These are phyloP conservation scores for Syrista parreyssii DNA, from an alignment of 2,888 invertebrate genomes.

Conservation along the genomic window DNA sequence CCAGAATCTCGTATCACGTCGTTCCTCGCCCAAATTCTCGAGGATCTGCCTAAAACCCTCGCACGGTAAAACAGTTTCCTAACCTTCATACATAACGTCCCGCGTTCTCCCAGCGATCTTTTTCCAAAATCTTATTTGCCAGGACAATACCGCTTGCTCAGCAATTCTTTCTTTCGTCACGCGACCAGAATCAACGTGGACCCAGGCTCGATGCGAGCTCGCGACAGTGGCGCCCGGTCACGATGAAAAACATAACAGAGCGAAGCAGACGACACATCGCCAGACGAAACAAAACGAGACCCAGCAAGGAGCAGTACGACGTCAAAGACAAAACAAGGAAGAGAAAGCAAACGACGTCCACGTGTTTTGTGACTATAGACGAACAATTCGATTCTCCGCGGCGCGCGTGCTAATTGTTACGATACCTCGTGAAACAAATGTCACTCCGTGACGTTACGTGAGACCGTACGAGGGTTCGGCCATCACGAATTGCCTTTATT, in stretches of 20 bases:
- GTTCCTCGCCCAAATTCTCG: no score
- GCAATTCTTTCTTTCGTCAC: background rate
- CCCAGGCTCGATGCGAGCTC: background rate
- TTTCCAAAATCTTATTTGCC: conserved; percentile 2
- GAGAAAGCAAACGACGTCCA: background rate
- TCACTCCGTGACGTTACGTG: conserved; percentile 6
- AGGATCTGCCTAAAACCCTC: no score
- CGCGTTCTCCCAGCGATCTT: background rate
- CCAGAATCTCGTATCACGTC: background rate
- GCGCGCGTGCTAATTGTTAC: conserved; percentile 18
- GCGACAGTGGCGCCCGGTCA: background rate
- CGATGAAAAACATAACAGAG: background rate
- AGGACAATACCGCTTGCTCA: background rate
- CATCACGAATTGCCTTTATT: conserved; percentile 3
- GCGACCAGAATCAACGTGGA: background rate
- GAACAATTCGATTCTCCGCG: conserved; percentile 5
- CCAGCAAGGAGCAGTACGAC: background rate
- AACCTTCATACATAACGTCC: no score
- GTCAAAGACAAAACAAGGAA: no score
- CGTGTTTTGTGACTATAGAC: background rate
- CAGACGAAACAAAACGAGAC: conserved; percentile 1
- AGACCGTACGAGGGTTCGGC: background rate
- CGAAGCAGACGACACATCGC: background rate
- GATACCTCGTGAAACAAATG: background rate
- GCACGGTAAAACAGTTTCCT: no score